Evolutionary conservation across 2,113 vertebrate species (phyloP).

Genomic region (Climacteris rufus): DNA sequence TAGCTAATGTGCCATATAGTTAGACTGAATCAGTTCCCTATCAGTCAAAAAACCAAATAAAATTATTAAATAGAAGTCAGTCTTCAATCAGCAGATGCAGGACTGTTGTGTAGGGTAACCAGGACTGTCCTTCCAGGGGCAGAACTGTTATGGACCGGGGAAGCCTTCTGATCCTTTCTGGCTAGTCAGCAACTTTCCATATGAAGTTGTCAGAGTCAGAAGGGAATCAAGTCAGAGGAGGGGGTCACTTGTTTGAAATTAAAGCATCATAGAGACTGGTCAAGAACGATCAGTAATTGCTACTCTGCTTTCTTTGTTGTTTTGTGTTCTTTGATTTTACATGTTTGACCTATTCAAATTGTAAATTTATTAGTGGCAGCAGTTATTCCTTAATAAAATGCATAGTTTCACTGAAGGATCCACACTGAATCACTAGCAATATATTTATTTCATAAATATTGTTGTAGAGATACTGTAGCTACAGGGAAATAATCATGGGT

Average conservation of each 20-base stretch:
- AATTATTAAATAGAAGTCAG: slow-evolving; percentile 25
- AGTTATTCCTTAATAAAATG: not conserved
- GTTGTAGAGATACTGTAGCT: not conserved
- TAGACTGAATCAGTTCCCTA: not conserved
- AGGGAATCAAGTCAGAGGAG: not conserved
- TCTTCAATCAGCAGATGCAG: not conserved
- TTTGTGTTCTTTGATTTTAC: not conserved
- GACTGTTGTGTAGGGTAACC: not conserved
- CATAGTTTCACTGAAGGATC: not conserved
- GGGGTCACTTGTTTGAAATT: not conserved
- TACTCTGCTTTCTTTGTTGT: not conserved
- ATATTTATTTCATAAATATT: not conserved
- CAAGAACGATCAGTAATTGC: not conserved
- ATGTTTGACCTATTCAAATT: not conserved
- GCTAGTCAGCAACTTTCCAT: not conserved
- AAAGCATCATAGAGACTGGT: not conserved
- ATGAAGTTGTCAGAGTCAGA: not conserved
- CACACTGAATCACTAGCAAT: not conserved
- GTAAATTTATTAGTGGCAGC: not conserved
- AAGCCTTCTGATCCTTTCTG: not conserved
- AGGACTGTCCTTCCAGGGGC: not conserved
- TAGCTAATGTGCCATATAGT: slow-evolving; percentile 26
- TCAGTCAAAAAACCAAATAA: not conserved
- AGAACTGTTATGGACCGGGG: not conserved
- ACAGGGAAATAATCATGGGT: not conserved